Percentiles rank a stretch among this genome's conserved stretches.
Conservation (phyloP, 2,888 invertebrate genomes). For the Lordiphosa fenestrarum region DNA sequence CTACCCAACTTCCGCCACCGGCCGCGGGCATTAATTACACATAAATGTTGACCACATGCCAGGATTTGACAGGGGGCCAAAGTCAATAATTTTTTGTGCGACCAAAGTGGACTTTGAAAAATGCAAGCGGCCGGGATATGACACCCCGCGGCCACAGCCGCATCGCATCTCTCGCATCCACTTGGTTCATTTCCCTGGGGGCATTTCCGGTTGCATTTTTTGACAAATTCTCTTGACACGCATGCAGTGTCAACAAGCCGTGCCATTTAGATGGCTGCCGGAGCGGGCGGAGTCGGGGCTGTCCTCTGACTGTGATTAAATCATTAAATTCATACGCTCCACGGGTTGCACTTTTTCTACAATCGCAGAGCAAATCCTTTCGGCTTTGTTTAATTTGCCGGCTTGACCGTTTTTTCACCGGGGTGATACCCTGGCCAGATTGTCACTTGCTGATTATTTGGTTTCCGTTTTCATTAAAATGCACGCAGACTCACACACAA, state of each 20-base stretch:
- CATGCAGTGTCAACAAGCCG: slow-evolving; percentile 76
- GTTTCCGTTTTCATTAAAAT: slow-evolving; percentile 72
- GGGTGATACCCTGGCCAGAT: slow-evolving; percentile 48
- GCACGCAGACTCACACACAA: slow-evolving; percentile 40
- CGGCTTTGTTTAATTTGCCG: slow-evolving; percentile 54
- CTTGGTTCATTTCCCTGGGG: slow-evolving; percentile 65
- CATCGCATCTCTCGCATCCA: no score
- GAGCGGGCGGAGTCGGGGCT: slow-evolving; percentile 18
- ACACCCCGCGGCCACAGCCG: slow-evolving; percentile 19
- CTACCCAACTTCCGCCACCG: slow-evolving; percentile 59
- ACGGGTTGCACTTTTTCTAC: slow-evolving; percentile 67
- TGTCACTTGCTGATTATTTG: slow-evolving; percentile 68
- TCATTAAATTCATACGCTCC: slow-evolving; percentile 79
- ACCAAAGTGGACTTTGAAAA: slow-evolving; percentile 24
- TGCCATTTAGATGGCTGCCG: slow-evolving; percentile 29
- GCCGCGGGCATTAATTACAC: slow-evolving; percentile 80
- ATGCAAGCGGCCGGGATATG: slow-evolving; percentile 36
- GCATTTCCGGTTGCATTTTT: slow-evolving; percentile 59
- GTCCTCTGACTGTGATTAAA: slow-evolving; percentile 72
- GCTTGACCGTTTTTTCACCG: slow-evolving; percentile 54
- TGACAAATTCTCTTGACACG: slow-evolving; percentile 73
- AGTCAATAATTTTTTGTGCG: slow-evolving; percentile 50
- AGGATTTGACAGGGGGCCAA: slow-evolving; percentile 71
- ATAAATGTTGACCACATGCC: slow-evolving; percentile 80
- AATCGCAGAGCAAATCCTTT: slow-evolving; percentile 32